phyloP scores from a whole-genome alignment of 2,888 invertebrate species.

The Ophion ventricosus region DNA sequence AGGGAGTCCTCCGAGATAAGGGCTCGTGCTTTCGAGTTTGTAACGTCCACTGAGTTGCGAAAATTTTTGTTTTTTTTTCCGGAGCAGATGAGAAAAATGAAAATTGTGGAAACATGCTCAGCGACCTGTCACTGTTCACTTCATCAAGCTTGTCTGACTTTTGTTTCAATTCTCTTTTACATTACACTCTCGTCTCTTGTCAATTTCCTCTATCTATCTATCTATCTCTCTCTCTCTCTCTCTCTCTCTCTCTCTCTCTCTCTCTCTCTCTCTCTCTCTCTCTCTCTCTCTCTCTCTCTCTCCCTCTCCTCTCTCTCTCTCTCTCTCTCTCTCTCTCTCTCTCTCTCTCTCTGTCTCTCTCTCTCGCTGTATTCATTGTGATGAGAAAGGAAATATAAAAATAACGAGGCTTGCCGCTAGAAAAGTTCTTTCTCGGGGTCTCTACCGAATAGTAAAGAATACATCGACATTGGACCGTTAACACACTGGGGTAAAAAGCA shows the following conservation, averaged over 20 bases:
- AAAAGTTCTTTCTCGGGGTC: constrained; percentile 27
- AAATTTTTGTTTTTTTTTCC: constrained; percentile 12
- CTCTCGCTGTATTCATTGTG: not conserved
- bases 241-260: not conserved
- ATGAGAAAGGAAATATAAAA: constrained; percentile 11
- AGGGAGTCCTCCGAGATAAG: not conserved
- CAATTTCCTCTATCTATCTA: not conserved
- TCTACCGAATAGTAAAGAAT: constrained; percentile 23
- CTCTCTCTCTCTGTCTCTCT: not conserved
- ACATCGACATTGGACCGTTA: constrained; percentile 36
- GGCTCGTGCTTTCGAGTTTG: not conserved
- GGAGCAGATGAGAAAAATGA: not conserved
- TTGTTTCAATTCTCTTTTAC: constrained; percentile 37
- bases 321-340: not conserved
- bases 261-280: not conserved
- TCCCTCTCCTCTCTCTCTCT: not conserved
- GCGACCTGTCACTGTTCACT: constrained; percentile 27
- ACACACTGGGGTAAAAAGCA: constrained; percentile 35
- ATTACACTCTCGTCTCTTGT: not conserved
- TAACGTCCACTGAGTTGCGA: not conserved
- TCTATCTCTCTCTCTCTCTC: not conserved
- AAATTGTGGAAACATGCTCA: constrained; percentile 19
- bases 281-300: not conserved
- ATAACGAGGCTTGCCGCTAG: constrained; percentile 10
- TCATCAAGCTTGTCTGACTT: constrained; percentile 41